phyloP scores from a whole-genome alignment of 2,888 invertebrate species.

The Stenolophus ochropezus region DNA sequence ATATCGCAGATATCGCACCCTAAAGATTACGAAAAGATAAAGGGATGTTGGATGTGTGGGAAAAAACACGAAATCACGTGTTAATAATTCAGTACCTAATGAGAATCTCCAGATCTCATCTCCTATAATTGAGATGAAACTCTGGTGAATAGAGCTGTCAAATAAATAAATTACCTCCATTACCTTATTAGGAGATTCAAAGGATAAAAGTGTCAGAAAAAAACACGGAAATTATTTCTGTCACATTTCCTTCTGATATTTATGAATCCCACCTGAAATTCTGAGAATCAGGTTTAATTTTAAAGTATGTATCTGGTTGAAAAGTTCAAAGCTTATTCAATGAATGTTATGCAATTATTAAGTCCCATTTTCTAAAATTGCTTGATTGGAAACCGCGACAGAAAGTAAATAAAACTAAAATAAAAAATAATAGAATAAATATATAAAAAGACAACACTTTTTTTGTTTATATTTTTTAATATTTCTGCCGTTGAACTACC shows the following conservation, averaged over 20 bases:
- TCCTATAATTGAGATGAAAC: neutral
- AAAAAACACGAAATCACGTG: neutral
- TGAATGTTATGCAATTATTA: too few relatives aligned
- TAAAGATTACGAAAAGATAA: neutral
- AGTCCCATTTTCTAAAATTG: too few relatives aligned
- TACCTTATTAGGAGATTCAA: neutral
- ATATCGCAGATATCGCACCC: neutral
- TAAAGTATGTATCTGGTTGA: too few relatives aligned
- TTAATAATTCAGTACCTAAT: neutral
- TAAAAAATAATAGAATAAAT: too few relatives aligned
- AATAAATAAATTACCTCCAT: neutral
- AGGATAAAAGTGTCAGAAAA: neutral
- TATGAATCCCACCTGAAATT: neutral
- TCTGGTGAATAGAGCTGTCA: neutral
- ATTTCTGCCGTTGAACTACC: too few relatives aligned
- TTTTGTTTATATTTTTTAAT: too few relatives aligned
- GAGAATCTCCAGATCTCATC: neutral
- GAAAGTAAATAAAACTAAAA: too few relatives aligned
- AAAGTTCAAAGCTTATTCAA: too few relatives aligned
- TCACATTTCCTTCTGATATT: neutral
- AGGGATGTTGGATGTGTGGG: neutral
- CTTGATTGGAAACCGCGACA: too few relatives aligned
- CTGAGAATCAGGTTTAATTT: neutral
- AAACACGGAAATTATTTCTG: neutral
- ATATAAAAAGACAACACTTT: too few relatives aligned